Percentiles rank a stretch among this genome's conserved stretches.
phyloP scores from a whole-genome alignment of 2,888 invertebrate genomes.

The Sceliomorpha sp. region DNA sequence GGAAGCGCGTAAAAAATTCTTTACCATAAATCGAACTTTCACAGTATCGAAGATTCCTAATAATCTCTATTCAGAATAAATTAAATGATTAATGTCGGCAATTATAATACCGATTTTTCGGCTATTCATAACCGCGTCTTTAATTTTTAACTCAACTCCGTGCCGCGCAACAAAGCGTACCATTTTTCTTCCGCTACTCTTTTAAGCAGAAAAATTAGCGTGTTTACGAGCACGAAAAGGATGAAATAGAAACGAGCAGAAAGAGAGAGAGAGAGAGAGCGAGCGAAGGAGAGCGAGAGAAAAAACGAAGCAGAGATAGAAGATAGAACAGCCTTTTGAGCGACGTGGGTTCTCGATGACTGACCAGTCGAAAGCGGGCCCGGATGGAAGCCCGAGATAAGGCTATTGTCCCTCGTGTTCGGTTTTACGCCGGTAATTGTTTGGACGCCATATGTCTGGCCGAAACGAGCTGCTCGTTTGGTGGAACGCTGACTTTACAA shows the following conservation, averaged over 20 bases:
- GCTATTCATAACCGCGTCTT: too few relatives aligned
- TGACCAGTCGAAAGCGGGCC: constrained; percentile 4
- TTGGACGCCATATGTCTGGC: constrained; percentile 69
- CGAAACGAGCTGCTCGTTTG: constrained; percentile 57
- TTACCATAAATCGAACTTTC: too few relatives aligned
- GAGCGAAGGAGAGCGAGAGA: constrained; percentile 9
- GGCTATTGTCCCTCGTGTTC: constrained; percentile 55
- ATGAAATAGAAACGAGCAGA: constrained; percentile 11
- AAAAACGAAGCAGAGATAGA: constrained; percentile 8
- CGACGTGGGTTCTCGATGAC: too few relatives aligned
- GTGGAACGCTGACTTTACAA: constrained; percentile 60
- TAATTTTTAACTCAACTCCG: too few relatives aligned
- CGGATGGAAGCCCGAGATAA: constrained; percentile 42
- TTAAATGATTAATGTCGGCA: too few relatives aligned
- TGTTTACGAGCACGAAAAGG: constrained; percentile 17
- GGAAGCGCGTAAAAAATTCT: too few relatives aligned
- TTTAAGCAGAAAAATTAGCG: constrained; percentile 12
- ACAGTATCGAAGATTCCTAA: too few relatives aligned
- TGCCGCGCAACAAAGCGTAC: too few relatives aligned
- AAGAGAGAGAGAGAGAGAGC: neutral
- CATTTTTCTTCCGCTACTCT: too few relatives aligned
- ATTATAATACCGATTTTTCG: too few relatives aligned
- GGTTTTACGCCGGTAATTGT: constrained; percentile 66
- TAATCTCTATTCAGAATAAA: too few relatives aligned
- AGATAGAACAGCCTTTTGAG: constrained; percentile 16